These are phyloP conservation scores for honey bee (Apis mellifera) DNA, from an alignment of 1,140 invertebrate species.

Conservation along the genomic window Amel_HAv3.1 CM009931.2:22235001-22235500, in stretches of 20 bases:
- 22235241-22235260: too few relatives aligned
- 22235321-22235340: constrained; percentile 6
- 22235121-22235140: too few relatives aligned
- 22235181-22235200: not conserved
- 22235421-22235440: constrained; percentile 19
- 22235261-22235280: not conserved
- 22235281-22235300: not conserved
- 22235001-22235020: too few relatives aligned
- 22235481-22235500: constrained; percentile 23
- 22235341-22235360: constrained; percentile 44
- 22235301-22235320: not conserved
- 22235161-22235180: not conserved
- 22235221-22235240: not conserved
- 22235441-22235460: constrained; percentile 64
- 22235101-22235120: too few relatives aligned
- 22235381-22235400: not conserved
- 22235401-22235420: constrained; percentile 35
- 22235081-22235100: too few relatives aligned
- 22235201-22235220: constrained; percentile 3
- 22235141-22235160: not conserved
- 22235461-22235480: constrained; percentile 62
- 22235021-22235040: too few relatives aligned
- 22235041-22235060: too few relatives aligned
- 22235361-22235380: constrained; percentile 47
- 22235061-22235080: too few relatives aligned